phyloP scores from a whole-genome alignment of 1,140 invertebrate genomes.

The Amphibalanus amphitrite region DNA sequence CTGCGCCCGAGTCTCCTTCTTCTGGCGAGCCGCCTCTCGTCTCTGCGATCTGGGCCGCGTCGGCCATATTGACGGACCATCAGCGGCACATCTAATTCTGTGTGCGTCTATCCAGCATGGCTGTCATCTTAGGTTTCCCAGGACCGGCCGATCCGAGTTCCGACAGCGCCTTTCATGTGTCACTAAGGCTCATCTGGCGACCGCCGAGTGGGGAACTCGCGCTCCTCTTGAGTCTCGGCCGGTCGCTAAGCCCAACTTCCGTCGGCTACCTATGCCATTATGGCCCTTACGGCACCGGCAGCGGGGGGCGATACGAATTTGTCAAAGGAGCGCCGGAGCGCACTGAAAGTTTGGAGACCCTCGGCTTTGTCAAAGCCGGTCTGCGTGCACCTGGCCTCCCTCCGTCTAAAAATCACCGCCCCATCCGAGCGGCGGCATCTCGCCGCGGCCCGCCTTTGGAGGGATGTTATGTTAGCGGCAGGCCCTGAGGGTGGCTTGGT shows the following conservation, averaged over 20 bases:
- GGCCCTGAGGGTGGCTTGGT: too few species aligned
- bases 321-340: neutral
- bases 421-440: neutral
- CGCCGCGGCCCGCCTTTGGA: neutral
- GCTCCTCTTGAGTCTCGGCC: neutral
- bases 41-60: neutral
- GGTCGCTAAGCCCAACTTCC: neutral
- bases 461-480: neutral
- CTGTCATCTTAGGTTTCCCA: neutral
- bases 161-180: neutral
- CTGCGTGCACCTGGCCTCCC: neutral
- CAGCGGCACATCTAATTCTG: neutral
- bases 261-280: neutral
- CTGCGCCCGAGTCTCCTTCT: too few species aligned
- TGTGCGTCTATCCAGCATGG: neutral
- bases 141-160: neutral
- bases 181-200: neutral
- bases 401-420: neutral
- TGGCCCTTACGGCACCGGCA: neutral
- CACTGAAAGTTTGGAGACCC: slow-evolving; percentile 1
- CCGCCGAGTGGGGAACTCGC: neutral
- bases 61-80: neutral
- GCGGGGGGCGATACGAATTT: neutral
- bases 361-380: neutral
- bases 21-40: neutral